These are phyloP conservation scores for Hoplias malabaricus DNA, from an alignment of 2,113 vertebrate genomes.

Conservation along the genomic window DNA sequence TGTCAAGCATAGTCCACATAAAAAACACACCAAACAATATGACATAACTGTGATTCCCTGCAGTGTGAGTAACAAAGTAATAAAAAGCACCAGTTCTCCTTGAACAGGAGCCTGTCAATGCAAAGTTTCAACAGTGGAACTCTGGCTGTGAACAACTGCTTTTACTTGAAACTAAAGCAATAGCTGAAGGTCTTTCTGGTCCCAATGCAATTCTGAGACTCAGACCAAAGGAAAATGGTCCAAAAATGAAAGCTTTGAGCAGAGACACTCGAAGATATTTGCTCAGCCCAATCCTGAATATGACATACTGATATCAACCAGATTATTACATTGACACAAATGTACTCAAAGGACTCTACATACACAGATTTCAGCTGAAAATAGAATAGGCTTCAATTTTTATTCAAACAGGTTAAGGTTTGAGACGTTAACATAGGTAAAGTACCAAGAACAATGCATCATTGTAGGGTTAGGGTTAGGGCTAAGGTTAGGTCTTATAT, in stretches of 20 bases:
- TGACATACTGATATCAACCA: no score
- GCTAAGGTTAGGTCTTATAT: no score
- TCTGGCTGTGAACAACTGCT: no score
- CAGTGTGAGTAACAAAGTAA: constrained; percentile 6
- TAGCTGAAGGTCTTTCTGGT: not conserved
- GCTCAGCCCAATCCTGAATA: not conserved
- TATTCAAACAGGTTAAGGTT: no score
- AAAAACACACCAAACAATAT: not conserved
- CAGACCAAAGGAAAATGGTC: not conserved
- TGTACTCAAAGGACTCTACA: no score
- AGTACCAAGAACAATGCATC: no score
- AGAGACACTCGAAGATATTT: not conserved
- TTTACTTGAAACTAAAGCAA: not conserved
- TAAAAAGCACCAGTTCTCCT: not conserved
- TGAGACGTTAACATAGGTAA: no score
- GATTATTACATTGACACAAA: no score
- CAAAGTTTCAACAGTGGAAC: constrained; percentile 6
- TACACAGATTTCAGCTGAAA: no score
- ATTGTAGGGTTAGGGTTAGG: no score
- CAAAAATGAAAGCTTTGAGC: not conserved
- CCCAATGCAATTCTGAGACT: not conserved
- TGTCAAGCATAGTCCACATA: not conserved
- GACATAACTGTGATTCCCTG: not conserved
- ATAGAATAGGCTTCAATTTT: no score
- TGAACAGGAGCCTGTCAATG: constrained; percentile 16